phyloP scores from a whole-genome alignment of 2,888 invertebrate species.

The Cybosia mesomella region DNA sequence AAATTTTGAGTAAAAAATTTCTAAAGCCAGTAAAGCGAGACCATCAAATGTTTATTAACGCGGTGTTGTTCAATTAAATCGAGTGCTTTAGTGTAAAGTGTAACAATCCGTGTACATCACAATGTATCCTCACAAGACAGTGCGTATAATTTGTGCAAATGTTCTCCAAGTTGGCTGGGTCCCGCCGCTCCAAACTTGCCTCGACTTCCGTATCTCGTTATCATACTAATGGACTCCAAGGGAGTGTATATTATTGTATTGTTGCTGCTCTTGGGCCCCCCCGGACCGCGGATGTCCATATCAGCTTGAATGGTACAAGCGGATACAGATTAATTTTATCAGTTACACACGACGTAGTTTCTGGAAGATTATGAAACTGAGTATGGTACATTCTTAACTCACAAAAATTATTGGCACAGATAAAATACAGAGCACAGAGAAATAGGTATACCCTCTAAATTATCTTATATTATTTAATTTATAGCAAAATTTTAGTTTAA shows the following conservation, averaged over 20 bases:
- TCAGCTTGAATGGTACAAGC: neutral
- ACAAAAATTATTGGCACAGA: too few relatives aligned
- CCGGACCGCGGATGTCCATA: constrained; percentile 35
- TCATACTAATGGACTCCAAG: constrained; percentile 72
- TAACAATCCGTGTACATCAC: constrained; percentile 13
- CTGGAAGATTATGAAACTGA: neutral
- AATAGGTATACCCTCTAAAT: too few relatives aligned
- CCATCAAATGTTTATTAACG: neutral
- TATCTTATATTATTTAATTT: too few relatives aligned
- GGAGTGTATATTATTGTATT: constrained; percentile 63
- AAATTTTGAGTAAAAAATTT: too few relatives aligned
- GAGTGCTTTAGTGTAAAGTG: constrained; percentile 5
- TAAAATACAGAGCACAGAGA: too few relatives aligned
- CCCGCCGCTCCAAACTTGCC: constrained; percentile 50
- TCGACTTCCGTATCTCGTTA: constrained; percentile 63
- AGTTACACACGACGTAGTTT: neutral
- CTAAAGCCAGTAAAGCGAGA: neutral
- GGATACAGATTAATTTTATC: neutral
- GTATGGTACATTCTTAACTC: too few relatives aligned
- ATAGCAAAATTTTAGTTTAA: too few relatives aligned
- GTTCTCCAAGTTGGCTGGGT: constrained; percentile 42
- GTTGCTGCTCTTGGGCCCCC: constrained; percentile 45
- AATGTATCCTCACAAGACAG: constrained; percentile 23
- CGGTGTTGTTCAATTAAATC: neutral
- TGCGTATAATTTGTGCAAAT: constrained; percentile 47